phyloP scores from a whole-genome alignment of 1,140 invertebrate genomes.

The Saxidomus purpurata region DNA sequence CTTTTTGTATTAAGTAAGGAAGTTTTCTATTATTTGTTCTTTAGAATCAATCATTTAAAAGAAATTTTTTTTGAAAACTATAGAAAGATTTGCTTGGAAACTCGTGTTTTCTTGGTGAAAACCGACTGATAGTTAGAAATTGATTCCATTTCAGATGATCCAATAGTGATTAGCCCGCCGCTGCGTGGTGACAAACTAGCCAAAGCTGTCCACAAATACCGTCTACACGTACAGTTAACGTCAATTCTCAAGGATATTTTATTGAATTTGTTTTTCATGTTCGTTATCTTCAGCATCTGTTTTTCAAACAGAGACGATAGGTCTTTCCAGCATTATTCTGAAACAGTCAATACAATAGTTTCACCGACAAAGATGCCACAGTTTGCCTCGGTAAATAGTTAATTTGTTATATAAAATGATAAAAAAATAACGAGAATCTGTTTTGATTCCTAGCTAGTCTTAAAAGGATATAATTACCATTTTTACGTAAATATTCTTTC shows the following conservation, averaged over 20 bases:
- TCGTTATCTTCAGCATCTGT: conserved; percentile 60
- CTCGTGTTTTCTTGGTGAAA: too few species aligned
- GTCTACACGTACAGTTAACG: not conserved
- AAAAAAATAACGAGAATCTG: too few species aligned
- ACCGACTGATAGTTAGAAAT: too few species aligned
- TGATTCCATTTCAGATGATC: not conserved
- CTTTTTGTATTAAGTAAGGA: too few species aligned
- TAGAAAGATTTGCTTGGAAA: too few species aligned
- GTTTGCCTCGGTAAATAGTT: not conserved
- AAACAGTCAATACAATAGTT: conserved; percentile 46
- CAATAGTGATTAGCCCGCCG: not conserved
- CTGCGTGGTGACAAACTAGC: not conserved
- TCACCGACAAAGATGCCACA: not conserved
- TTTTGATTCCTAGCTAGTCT: not conserved
- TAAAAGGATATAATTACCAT: not conserved
- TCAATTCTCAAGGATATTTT: conserved; percentile 46
- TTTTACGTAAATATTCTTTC: too few species aligned
- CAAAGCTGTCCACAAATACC: not conserved
- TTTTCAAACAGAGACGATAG: conserved; percentile 63
- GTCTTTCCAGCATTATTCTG: conserved; percentile 22
- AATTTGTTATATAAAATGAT: too few species aligned
- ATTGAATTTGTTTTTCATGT: conserved; percentile 63
- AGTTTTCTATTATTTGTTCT: too few species aligned
- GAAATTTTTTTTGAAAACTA: too few species aligned
- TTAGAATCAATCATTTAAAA: too few species aligned